Evolutionary conservation across 2,888 invertebrate genomes (phyloP), one percentile per base, ranked within the genome.

Genomic region (Acleris cristana): DNA sequence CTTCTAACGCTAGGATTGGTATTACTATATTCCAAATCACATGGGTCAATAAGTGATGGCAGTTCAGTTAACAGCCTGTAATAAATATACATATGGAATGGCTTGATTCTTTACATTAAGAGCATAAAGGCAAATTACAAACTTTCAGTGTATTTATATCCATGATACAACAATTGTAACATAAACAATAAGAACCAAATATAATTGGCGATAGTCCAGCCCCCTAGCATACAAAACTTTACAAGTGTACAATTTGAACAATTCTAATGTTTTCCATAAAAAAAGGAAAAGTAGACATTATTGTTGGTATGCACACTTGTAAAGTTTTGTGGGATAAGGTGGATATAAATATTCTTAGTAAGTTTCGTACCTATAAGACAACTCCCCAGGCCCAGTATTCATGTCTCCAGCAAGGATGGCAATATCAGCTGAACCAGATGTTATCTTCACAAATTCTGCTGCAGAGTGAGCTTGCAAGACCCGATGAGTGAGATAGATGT

Each of bases 381-480:
- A 92, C 86, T 99, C 98, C 30, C 95, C 95, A 1, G 99, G 98
- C 77, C 97, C 97, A 16, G 98, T 95, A 85, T 99, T 99, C 60
- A 99, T 94, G 91, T 99, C 99, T 2, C 99, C 99, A 23, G 97
- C 98, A 65, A 99, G 91, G 75, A 99, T 95, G 62, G 96, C 95
- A 26, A 98, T 90, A 87, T 99, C 98, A 1, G 96, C 96, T 65
- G 94, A 93, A 14, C 94, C 93, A 54, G 96, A 95, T 0, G 98
- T 99, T 78, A 97, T 94, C 77, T 96, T 95, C 66, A 99, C 96
- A 86, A 99, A 98, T 92, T 99, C 98, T 69, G 98, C 97, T 65
- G 98, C 96, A 79, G 99, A 98, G 82, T 97, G 98, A 1, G 99
- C 98, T 92, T 99, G 99, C 62, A 97, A 94, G 8, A 98, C 95